Evolutionary conservation across 1,140 invertebrate species (phyloP).

Genomic region (Calosoma granatense): DNA sequence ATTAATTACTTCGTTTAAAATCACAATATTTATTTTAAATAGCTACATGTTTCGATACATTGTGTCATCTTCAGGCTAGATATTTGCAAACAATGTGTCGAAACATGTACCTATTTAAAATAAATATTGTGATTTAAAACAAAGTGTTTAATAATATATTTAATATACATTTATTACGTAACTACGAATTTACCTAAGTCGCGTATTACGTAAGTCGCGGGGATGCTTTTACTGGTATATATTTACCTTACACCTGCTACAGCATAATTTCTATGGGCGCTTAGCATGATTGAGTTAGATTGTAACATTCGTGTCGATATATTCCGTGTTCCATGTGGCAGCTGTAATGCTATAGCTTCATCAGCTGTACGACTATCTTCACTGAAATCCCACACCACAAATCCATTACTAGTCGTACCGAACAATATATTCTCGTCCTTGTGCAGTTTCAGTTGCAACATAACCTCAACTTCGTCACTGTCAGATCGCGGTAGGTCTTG

Average conservation of each 20-base stretch:
- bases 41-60: too few species aligned
- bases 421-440: slow-evolving; percentile 70
- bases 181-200: too few species aligned
- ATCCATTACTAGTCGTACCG: slow-evolving; percentile 78
- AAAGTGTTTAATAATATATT: too few species aligned
- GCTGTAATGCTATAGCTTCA: slow-evolving; percentile 54
- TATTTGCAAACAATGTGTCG: too few species aligned
- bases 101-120: too few species aligned
- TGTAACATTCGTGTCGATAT: slow-evolving; percentile 82
- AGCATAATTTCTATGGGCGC: slow-evolving; percentile 80
- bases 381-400: slow-evolving; percentile 61
- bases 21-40: too few species aligned
- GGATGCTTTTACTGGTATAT: too few species aligned
- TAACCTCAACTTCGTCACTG: slow-evolving; percentile 58
- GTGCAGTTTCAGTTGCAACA: slow-evolving; percentile 75
- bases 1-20: too few species aligned
- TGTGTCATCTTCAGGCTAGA: too few species aligned
- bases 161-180: too few species aligned
- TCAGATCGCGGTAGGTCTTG: slow-evolving; percentile 48
- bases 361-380: slow-evolving; percentile 24
- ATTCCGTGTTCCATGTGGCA: slow-evolving; percentile 86
- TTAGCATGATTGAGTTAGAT: slow-evolving; percentile 86
- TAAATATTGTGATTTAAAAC: too few species aligned
- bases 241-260: slow-evolving; percentile 81
- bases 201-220: too few species aligned